Percentiles rank a stretch among this genome's conserved stretches.
These are phyloP conservation scores for Scaptodrosophila lebanonensis DNA, from an alignment of 1,140 invertebrate genomes.

Conservation along the genomic window DNA sequence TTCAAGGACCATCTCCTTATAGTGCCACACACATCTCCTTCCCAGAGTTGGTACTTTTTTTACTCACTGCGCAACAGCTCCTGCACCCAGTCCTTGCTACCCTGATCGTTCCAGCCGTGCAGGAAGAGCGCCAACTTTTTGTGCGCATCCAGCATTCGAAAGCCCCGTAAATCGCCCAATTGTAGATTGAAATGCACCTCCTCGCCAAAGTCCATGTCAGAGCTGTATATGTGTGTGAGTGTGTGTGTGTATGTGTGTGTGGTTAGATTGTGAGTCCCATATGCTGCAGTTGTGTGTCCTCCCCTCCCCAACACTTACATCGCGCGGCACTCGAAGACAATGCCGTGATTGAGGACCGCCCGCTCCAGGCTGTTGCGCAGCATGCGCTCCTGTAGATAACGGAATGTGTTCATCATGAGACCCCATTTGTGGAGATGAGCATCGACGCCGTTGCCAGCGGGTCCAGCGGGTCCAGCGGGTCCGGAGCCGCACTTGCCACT, in stretches of 20 bases:
- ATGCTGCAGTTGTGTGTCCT: background rate
- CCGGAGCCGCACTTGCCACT: constrained; percentile 4
- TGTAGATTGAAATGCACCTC: constrained; percentile 63
- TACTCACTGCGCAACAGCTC: constrained; percentile 56
- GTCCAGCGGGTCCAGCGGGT: too few relatives aligned
- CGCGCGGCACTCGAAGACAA: constrained; percentile 71
- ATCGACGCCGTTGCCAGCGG: background rate
- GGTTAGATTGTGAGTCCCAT: background rate
- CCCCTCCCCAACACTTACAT: constrained; percentile 36
- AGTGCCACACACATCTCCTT: too few relatives aligned
- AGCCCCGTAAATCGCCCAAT: constrained; percentile 60
- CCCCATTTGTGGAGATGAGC: constrained; percentile 50
- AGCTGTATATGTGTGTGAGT: too few relatives aligned
- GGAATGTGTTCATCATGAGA: constrained; percentile 51
- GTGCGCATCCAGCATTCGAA: constrained; percentile 49
- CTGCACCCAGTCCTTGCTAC: constrained; percentile 70
- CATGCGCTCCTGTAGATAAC: constrained; percentile 63
- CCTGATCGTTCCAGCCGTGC: constrained; percentile 75
- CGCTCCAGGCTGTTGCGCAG: constrained; percentile 60
- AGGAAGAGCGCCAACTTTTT: constrained; percentile 65
- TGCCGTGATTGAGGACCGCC: constrained; percentile 62
- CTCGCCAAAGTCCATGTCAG: constrained; percentile 47
- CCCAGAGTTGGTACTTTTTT: too few relatives aligned
- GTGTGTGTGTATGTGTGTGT: background rate
- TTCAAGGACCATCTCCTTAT: too few relatives aligned